These are phyloP conservation scores for Sebastes hopkinsi DNA, from an alignment of 2,797 vertebrate species.

Conservation along the genomic window DNA sequence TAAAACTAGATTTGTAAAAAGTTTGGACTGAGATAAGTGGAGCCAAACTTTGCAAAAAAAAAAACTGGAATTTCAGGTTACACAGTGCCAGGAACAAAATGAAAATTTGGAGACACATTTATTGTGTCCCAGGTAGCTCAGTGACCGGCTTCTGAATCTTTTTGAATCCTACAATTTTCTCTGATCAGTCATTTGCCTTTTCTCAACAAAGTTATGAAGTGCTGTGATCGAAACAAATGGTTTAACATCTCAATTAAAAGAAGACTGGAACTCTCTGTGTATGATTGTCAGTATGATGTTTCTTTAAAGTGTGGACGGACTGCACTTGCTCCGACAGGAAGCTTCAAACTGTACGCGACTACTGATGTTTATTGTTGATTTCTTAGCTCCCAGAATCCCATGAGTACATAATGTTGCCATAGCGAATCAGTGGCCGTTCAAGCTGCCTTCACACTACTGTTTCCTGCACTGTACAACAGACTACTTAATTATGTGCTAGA, in stretches of 20 bases:
- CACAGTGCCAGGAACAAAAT: neutral
- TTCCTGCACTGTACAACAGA: slow-evolving; percentile 43
- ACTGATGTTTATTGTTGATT: slow-evolving; percentile 71
- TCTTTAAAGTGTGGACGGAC: neutral
- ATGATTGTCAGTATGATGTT: neutral
- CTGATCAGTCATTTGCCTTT: neutral
- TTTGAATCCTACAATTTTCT: neutral
- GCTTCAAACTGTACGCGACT: slow-evolving; percentile 56
- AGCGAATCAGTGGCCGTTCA: neutral
- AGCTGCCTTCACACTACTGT: slow-evolving; percentile 47
- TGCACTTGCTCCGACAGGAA: neutral
- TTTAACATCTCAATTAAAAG: neutral
- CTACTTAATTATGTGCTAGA: slow-evolving; percentile 1
- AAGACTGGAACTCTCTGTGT: slow-evolving; percentile 2
- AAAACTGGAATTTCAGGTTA: slow-evolving; percentile 25
- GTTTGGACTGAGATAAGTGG: neutral
- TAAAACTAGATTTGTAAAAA: slow-evolving; percentile 6
- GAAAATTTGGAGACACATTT: neutral
- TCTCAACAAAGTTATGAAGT: neutral
- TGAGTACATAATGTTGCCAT: slow-evolving; percentile 2
- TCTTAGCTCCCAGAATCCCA: slow-evolving; percentile 8
- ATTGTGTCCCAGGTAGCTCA: neutral
- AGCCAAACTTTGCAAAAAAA: neutral
- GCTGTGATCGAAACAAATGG: neutral
- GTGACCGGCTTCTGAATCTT: too few species aligned